A percentile compares a stretch with the other conserved stretches of the same genome.
Evolutionary conservation across 2,113 vertebrate genomes (phyloP).

Genomic region (Etheostoma cragini): DNA sequence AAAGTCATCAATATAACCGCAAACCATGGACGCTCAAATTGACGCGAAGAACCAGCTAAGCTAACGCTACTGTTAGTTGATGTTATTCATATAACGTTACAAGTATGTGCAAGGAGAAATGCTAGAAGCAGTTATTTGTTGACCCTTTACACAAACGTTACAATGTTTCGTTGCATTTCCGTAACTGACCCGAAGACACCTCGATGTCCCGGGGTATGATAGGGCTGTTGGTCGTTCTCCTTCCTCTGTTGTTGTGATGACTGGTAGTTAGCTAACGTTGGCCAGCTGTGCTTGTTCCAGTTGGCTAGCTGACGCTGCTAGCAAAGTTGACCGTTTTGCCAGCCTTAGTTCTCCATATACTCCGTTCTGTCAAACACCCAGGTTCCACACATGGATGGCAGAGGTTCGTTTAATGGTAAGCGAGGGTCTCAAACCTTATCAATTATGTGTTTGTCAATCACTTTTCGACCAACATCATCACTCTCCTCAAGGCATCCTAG

Average conservation of each 20-base stretch:
- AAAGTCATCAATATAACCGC: constrained; percentile 21
- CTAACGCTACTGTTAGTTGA: background rate
- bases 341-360: constrained; percentile 63
- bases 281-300: constrained; percentile 76
- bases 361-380: constrained; percentile 34
- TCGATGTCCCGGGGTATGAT: constrained; percentile 75
- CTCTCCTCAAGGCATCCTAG: constrained; percentile 80
- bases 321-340: constrained; percentile 71
- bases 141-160: background rate
- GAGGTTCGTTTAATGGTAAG: constrained; percentile 36
- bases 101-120: background rate
- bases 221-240: constrained; percentile 62
- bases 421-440: constrained; percentile 49
- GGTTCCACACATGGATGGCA: constrained; percentile 11
- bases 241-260: constrained; percentile 76
- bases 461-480: constrained; percentile 68
- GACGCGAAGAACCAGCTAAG: background rate
- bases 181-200: constrained; percentile 79
- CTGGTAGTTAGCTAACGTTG: constrained; percentile 70
- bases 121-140: background rate
- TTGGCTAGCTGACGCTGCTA: constrained; percentile 68
- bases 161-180: constrained; percentile 5
- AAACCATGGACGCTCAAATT: constrained; percentile 1
- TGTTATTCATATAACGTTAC: background rate
- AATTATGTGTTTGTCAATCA: constrained; percentile 64